Percentiles rank a stretch among this genome's conserved stretches.
phyloP scores from a whole-genome alignment of 2,113 vertebrate species.

The Lycocorax pyrrhopterus region DNA sequence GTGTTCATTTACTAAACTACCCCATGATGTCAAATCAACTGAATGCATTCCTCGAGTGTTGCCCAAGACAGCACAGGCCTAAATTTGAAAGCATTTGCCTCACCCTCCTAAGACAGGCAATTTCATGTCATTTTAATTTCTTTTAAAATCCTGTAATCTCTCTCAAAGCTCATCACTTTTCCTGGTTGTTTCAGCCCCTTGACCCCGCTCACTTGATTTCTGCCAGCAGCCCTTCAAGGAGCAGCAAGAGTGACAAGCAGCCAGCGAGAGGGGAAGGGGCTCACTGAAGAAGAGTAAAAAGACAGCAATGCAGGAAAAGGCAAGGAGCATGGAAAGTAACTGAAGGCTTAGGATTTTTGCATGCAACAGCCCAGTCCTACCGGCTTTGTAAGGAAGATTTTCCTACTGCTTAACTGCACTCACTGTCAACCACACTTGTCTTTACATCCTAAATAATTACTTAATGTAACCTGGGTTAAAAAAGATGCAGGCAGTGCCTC shows the following conservation, averaged over 20 bases:
- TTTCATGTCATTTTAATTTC: not conserved
- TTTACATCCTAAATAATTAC: not conserved
- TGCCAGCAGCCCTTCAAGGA: not conserved
- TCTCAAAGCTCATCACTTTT: not conserved
- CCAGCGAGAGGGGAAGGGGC: rapidly evolving
- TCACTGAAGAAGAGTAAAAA: not conserved
- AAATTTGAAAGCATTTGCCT: not conserved
- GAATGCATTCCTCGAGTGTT: not conserved
- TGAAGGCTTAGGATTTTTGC: not conserved
- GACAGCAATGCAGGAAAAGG: not conserved
- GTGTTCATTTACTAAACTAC: not conserved
- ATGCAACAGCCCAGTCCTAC: not conserved
- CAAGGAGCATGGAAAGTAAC: not conserved
- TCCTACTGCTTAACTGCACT: not conserved
- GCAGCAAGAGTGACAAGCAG: not conserved
- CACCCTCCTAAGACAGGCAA: not conserved
- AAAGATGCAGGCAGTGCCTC: not conserved
- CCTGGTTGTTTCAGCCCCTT: not conserved
- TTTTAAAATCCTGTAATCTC: not conserved
- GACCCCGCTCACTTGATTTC: not conserved
- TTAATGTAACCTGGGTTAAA: rapidly evolving
- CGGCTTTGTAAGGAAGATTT: not conserved
- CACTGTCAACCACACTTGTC: not conserved
- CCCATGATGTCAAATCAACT: not conserved
- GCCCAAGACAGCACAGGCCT: not conserved